Evolutionary conservation across 2,888 invertebrate genomes (phyloP).

Genomic region (Tenthredo distinguenda): DNA sequence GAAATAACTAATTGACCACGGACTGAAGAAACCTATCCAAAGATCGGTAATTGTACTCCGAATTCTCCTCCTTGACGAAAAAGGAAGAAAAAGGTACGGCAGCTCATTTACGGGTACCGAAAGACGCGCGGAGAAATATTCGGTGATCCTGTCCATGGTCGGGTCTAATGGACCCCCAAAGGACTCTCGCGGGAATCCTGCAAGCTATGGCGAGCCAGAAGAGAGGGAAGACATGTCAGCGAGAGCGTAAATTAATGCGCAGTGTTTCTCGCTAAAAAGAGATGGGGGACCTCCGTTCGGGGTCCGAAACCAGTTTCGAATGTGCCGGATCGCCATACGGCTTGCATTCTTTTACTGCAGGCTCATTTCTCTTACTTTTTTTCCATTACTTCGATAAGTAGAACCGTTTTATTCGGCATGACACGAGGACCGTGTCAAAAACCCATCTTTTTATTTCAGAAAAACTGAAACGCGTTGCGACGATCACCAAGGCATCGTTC

Average conservation of each 20-base stretch:
- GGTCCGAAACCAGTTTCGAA: constrained; percentile 52
- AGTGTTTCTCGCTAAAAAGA: constrained; percentile 52
- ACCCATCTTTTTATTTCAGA: not conserved
- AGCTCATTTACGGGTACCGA: not conserved
- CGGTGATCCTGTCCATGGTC: constrained; percentile 32
- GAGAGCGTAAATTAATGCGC: constrained; percentile 56
- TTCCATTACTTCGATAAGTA: constrained; percentile 26
- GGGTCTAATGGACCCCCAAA: constrained; percentile 42
- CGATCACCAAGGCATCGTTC: not conserved
- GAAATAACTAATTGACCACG: not conserved
- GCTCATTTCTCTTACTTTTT: not conserved
- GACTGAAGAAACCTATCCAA: not conserved
- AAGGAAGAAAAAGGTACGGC: not conserved
- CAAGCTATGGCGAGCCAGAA: not conserved
- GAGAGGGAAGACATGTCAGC: constrained; percentile 53
- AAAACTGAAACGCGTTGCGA: not conserved
- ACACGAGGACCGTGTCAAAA: not conserved
- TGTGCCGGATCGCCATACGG: constrained; percentile 48
- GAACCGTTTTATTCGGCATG: constrained; percentile 1
- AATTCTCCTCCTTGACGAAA: not conserved
- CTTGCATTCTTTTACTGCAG: constrained; percentile 47
- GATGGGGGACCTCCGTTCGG: constrained; percentile 38
- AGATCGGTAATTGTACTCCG: not conserved
- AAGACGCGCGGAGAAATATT: not conserved
- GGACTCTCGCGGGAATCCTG: constrained; percentile 32